Evolutionary conservation across 2,797 vertebrate species (phyloP).

Genomic region (Alfaro cultratus): DNA sequence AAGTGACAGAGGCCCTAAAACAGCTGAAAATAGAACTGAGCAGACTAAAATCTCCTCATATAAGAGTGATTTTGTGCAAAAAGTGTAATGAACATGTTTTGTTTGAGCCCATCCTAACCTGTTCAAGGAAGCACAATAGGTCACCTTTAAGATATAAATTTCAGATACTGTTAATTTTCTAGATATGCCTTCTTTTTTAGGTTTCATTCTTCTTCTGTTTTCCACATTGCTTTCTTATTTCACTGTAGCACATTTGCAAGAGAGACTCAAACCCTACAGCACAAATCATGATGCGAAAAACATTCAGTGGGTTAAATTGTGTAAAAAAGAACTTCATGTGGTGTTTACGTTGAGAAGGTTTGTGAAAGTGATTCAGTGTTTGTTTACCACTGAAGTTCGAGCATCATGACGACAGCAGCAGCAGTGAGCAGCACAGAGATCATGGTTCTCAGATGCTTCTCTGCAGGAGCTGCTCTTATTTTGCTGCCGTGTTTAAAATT

Average conservation of each 20-base stretch:
- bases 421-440: conserved; percentile 2
- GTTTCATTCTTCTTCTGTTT: background rate
- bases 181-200: background rate
- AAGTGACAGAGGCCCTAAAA: too few relatives aligned
- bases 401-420: background rate
- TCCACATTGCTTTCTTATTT: background rate
- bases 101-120: too few relatives aligned
- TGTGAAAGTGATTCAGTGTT: background rate
- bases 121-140: too few relatives aligned
- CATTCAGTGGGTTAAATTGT: background rate
- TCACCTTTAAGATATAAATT: background rate
- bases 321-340: background rate
- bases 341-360: background rate
- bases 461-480: background rate
- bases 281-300: background rate
- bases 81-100: too few relatives aligned
- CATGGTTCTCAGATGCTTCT: background rate
- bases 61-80: too few relatives aligned
- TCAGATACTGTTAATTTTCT: background rate
- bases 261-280: background rate
- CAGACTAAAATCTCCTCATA: too few relatives aligned
- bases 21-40: too few relatives aligned
- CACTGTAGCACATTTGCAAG: background rate
- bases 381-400: background rate
- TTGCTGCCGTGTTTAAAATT: background rate